phyloP scores from a whole-genome alignment of 2,797 vertebrate species.

The Bradypodion ventrale region DNA sequence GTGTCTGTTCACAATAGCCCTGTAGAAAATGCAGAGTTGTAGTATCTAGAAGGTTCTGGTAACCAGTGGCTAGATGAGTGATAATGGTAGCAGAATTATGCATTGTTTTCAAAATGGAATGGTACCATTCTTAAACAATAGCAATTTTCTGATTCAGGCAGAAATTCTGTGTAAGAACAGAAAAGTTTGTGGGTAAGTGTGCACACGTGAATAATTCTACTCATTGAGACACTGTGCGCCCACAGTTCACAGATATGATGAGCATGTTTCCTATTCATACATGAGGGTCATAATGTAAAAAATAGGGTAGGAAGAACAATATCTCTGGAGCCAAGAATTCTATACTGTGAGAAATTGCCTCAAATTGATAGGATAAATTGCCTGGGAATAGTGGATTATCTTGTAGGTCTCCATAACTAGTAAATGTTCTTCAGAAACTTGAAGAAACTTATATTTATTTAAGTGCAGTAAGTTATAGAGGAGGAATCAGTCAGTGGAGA shows the following conservation, averaged over 20 bases:
- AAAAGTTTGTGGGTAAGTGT: too few relatives aligned
- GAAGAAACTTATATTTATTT: neutral
- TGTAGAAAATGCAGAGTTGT: neutral
- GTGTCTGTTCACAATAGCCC: neutral
- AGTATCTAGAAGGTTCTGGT: neutral
- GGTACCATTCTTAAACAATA: neutral
- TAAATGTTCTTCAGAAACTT: neutral
- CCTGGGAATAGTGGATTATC: neutral
- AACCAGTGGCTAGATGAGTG: neutral
- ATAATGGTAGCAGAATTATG: neutral
- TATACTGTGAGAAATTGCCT: neutral
- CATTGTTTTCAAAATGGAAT: neutral
- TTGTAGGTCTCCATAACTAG: neutral
- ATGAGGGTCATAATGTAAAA: neutral
- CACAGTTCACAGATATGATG: neutral
- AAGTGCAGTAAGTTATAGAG: neutral
- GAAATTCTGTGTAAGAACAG: neutral
- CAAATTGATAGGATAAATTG: neutral
- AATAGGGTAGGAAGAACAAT: neutral
- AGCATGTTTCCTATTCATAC: neutral
- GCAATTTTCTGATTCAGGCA: neutral
- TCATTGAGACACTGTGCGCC: neutral
- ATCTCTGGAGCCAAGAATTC: neutral
- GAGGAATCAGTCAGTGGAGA: neutral
- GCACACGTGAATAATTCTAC: neutral